Conservation (phyloP, 2,797 vertebrate species). For the Emydoidea blandingii region DNA sequence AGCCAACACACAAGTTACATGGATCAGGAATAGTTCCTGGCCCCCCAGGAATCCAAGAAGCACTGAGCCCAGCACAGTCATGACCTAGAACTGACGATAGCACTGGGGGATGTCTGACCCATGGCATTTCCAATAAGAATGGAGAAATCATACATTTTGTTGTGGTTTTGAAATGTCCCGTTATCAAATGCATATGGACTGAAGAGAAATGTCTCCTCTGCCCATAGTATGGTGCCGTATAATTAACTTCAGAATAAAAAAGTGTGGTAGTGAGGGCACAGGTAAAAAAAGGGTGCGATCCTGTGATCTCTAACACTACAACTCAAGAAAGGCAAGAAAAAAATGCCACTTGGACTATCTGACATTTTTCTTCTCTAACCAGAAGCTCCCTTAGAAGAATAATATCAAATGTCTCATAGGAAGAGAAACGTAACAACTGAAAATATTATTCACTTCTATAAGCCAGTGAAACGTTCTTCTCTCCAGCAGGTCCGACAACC, state of each 20-base stretch:
- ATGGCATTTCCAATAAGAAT: not conserved
- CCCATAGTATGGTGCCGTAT: too few relatives aligned
- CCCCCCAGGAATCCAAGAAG: not conserved
- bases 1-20: not conserved
- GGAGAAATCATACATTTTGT: not conserved
- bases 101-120: not conserved
- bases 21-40: not conserved
- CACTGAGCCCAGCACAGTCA: not conserved
- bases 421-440: not conserved
- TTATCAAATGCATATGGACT: not conserved
- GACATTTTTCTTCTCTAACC: not conserved
- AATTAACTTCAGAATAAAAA: not conserved
- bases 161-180: not conserved
- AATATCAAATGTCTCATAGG: not conserved
- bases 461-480: not conserved
- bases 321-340: not conserved
- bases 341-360: not conserved
- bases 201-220: not conserved
- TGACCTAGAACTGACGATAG: not conserved
- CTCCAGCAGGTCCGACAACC: not conserved
- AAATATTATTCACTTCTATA: not conserved
- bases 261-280: not conserved
- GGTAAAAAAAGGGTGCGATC: not conserved
- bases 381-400: not conserved
- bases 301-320: not conserved